Conservation (phyloP, 2,888 invertebrate species). For the Calliphora vomitoria region DNA sequence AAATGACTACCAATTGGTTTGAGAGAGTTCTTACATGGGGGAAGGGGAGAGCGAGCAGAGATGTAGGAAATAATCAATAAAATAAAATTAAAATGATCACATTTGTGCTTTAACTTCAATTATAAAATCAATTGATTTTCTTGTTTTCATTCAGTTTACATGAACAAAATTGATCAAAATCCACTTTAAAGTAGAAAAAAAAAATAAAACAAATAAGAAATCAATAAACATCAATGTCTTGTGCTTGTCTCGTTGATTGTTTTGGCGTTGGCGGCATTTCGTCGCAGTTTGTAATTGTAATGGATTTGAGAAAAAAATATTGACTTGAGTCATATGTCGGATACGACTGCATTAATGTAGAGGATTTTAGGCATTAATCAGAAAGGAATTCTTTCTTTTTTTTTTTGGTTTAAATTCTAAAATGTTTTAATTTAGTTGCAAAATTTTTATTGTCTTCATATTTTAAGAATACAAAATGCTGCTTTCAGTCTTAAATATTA, state of each 20-base stretch:
- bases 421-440: no score
- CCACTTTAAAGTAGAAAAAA: constrained; percentile 59
- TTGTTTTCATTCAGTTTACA: constrained; percentile 60
- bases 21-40: background rate
- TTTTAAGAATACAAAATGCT: no score
- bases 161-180: constrained; percentile 67
- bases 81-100: constrained; percentile 44
- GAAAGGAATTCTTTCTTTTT: no score
- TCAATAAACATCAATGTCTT: no score
- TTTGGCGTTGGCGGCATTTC: constrained; percentile 67
- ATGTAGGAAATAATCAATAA: constrained; percentile 8
- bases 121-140: constrained; percentile 67
- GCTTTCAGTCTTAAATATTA: no score
- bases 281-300: constrained; percentile 68
- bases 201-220: constrained; percentile 66
- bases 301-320: constrained; percentile 32
- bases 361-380: no score
- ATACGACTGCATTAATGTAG: no score
- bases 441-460: no score
- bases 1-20: no score
- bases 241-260: constrained; percentile 38
- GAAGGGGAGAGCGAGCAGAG: background rate
- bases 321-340: background rate
- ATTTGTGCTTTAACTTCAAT: constrained; percentile 59
- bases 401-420: no score